Evolutionary conservation across 2,797 vertebrate genomes (phyloP).

Genomic region (Eutrigla gurnardus): DNA sequence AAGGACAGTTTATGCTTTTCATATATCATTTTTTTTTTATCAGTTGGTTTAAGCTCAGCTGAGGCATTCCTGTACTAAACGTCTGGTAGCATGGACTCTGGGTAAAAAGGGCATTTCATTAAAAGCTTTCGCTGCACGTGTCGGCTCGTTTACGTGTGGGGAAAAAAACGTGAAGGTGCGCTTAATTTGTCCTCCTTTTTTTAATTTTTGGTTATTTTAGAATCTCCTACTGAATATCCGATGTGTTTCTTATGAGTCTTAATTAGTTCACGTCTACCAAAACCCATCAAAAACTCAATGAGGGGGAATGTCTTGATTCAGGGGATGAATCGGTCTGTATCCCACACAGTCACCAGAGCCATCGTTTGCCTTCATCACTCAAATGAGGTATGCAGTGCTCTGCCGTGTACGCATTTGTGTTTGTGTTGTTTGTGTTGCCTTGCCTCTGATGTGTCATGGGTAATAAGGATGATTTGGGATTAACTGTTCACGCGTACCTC

Average conservation of each 20-base stretch:
- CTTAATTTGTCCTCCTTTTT: conserved; percentile 25
- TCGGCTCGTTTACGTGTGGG: conserved; percentile 17
- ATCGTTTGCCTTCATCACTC: conserved; percentile 59
- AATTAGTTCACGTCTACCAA: conserved; percentile 25
- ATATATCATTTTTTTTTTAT: not conserved
- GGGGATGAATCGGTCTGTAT: conserved; percentile 61
- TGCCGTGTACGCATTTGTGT: conserved; percentile 31
- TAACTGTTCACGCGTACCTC: conserved; percentile 50
- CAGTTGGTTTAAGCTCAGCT: conserved; percentile 19
- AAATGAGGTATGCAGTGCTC: conserved; percentile 43
- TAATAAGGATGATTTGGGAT: conserved; percentile 42
- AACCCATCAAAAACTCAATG: conserved; percentile 26
- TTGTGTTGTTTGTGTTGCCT: conserved; percentile 53
- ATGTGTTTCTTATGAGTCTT: conserved; percentile 34
- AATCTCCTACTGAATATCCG: conserved; percentile 27
- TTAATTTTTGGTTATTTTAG: conserved; percentile 9
- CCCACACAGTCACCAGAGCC: conserved; percentile 50
- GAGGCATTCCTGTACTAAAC: conserved; percentile 24
- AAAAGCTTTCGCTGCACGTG: conserved; percentile 40
- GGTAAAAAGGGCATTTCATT: not conserved
- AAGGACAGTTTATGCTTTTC: conserved; percentile 24
- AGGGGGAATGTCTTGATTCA: conserved; percentile 61
- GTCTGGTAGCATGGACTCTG: conserved; percentile 21
- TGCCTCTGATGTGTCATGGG: conserved; percentile 45
- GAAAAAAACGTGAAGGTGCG: conserved; percentile 29